Percentiles rank a stretch among this genome's conserved stretches.
phyloP scores from a whole-genome alignment of 2,113 vertebrate species.

The Cebus imitator region DNA sequence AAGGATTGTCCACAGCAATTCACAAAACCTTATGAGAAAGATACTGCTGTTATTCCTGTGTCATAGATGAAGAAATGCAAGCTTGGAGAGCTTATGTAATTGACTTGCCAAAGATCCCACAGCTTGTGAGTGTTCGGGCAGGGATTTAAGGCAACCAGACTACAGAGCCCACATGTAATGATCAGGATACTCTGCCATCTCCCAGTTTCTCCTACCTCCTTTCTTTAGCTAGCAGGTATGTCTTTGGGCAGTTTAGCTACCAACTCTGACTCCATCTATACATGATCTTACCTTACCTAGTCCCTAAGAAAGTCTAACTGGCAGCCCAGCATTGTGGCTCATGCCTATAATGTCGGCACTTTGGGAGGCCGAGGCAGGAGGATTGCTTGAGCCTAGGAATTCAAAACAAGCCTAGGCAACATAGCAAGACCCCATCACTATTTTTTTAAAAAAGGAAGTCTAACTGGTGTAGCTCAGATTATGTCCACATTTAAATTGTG shows the following conservation, averaged over 20 bases:
- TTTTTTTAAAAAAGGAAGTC: too few species aligned
- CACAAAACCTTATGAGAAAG: not conserved
- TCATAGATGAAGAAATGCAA: not conserved
- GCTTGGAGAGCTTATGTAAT: not conserved
- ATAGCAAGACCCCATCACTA: too few species aligned
- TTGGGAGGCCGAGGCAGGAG: too few species aligned
- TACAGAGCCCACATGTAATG: not conserved
- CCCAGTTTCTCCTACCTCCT: not conserved
- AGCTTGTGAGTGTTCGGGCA: not conserved
- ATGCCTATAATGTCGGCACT: too few species aligned
- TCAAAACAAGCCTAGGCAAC: too few species aligned
- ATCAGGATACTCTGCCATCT: not conserved
- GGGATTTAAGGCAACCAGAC: not conserved
- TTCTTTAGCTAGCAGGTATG: not conserved
- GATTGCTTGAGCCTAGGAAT: too few species aligned
- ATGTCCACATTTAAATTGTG: not conserved
- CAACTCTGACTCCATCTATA: not conserved
- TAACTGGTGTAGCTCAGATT: not conserved
- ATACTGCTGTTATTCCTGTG: not conserved
- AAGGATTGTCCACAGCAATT: not conserved
- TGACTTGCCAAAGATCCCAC: not conserved
- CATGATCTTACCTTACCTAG: not conserved
- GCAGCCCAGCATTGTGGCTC: too few species aligned
- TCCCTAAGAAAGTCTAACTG: not conserved
- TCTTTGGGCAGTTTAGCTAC: not conserved